Evolutionary conservation across 2,888 invertebrate genomes (phyloP), one percentile per base, ranked within the genome.

Genomic region (Polydrusus cervinus): DNA sequence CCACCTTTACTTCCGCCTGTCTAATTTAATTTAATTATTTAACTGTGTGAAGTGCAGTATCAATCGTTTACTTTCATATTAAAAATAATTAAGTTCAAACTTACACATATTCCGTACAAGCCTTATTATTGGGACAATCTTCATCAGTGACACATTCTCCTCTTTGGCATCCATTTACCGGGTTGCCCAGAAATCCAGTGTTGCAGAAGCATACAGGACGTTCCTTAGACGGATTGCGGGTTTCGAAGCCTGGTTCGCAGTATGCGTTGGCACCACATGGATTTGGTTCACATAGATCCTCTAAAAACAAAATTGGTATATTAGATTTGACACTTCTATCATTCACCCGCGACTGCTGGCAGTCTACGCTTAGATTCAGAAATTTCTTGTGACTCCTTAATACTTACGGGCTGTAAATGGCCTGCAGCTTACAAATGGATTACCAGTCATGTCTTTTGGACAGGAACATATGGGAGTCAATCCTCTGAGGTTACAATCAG

Each of bases 151-250:
- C 89, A 81, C 96, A 96, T 87, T 96, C 95, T 76, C 96, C 96
- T 87, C 93, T 87, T 34, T 88, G 90, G 84, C 96, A 96, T 80
- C 90, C 88, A 7, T 89, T 88, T 43, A 95, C 88, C 1, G 95
- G 93, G 84, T 95, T 94, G 38, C 95, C 95, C 65, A 93, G 90
- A 85, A 93, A 93, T 55, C 95, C 95, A 3, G 91, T 87, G 13
- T 92, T 91, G 83, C 96, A 96, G 10, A 94, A 95, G 85, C 96
- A 96, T 55, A 96, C 95, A 7, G 96, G 95, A 6, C 96, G 90
- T 82, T 96, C 95, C 69, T 92, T 92, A 53, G 94, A 94, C 7
- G 92, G 92, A 51, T 75, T 78, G 2, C 78, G 43, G 75, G 92
- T 92, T 85, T 96, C 96, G 84, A 93, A 93, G 3, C 96, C 96